phyloP scores from a whole-genome alignment of 2,113 vertebrate genomes.

The Phalacrocorax aristotelis region DNA sequence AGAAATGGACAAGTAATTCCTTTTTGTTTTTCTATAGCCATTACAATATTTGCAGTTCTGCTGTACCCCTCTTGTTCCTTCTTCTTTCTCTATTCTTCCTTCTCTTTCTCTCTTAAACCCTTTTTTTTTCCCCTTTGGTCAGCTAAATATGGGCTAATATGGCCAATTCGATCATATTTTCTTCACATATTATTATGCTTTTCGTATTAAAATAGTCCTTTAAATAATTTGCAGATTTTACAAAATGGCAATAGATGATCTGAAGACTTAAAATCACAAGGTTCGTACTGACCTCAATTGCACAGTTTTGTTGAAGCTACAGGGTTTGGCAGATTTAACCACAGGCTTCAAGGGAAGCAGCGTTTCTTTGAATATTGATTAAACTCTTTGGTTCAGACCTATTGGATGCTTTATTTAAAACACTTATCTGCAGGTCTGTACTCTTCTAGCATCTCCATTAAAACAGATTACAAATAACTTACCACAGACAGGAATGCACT shows the following conservation, averaged over 20 bases:
- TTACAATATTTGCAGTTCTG: neutral
- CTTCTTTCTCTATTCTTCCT: neutral
- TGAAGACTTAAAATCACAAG: neutral
- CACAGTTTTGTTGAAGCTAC: neutral
- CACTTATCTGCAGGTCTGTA: neutral
- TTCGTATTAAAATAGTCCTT: neutral
- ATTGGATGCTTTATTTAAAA: neutral
- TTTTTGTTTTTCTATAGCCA: neutral
- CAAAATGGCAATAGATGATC: neutral
- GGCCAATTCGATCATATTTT: neutral
- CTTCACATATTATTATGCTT: neutral
- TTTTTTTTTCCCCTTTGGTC: neutral
- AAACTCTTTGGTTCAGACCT: neutral
- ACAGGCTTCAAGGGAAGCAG: neutral
- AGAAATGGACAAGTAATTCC: neutral
- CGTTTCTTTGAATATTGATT: neutral
- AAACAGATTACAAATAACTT: neutral
- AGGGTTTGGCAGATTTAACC: neutral
- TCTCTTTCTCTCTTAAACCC: neutral
- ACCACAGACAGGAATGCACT: neutral
- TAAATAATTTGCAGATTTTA: neutral
- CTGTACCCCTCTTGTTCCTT: neutral
- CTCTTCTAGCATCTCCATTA: neutral
- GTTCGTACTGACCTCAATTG: neutral
- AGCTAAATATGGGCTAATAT: neutral